phyloP scores from a whole-genome alignment of 2,797 vertebrate species.

The Muraenolepis orangiensis region DNA sequence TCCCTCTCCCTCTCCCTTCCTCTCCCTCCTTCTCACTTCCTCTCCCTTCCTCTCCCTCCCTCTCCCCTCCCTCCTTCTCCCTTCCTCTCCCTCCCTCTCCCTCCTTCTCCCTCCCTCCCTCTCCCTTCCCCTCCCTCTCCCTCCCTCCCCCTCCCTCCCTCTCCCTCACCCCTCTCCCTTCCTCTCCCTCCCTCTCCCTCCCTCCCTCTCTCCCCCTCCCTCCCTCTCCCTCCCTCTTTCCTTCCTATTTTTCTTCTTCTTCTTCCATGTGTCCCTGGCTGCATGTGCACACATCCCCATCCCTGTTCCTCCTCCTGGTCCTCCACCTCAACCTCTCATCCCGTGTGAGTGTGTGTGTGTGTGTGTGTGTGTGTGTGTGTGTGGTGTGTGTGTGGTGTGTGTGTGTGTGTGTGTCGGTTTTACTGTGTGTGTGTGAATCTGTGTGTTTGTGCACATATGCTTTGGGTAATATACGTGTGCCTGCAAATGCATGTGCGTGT shows the following conservation, averaged over 20 bases:
- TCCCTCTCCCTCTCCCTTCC: background rate
- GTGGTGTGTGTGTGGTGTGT: background rate
- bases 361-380: background rate
- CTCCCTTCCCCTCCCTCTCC: constrained; percentile 21
- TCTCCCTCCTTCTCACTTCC: no score
- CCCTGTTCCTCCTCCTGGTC: constrained; percentile 5
- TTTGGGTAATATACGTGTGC: background rate
- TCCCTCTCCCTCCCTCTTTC: constrained; percentile 31
- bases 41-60: constrained; percentile 35
- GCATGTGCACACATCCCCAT: constrained; percentile 30
- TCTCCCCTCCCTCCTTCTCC: constrained; percentile 11
- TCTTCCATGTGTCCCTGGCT: constrained; percentile 12
- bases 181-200: constrained; percentile 30
- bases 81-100: constrained; percentile 14
- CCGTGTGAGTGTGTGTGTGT: constrained; percentile 1
- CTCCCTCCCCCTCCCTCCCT: constrained; percentile 35
- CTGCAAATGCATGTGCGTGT: background rate
- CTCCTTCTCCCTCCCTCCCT: constrained; percentile 19
- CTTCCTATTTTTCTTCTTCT: background rate
- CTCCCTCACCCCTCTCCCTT: constrained; percentile 31
- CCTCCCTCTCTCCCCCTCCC: constrained; percentile 36
- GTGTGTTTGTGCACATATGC: background rate
- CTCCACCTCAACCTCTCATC: constrained; percentile 23
- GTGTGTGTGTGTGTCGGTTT: background rate
- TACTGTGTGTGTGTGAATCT: background rate